Base-by-base conservation (phyloP, 2,888 invertebrate species). In the Uloborus plumipes region DNA sequence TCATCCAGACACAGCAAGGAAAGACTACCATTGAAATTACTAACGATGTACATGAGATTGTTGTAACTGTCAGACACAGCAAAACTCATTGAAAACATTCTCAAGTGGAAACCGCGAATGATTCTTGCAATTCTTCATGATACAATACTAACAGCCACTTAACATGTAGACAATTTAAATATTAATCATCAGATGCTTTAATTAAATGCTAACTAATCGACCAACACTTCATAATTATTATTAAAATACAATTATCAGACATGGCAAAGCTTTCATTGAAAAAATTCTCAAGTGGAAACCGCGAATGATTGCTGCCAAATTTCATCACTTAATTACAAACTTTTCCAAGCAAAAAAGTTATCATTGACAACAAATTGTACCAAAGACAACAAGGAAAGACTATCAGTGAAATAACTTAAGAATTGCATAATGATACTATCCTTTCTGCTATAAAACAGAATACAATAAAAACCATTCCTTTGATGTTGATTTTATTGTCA, bases 61-160 rank as follows among this genome's bases (percentile, higher is more conserved):
- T 13, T 39, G 39, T 11, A 39, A 39, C 9, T 39, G 11, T 39
- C 39, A 39, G 39, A 39, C 39, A 39, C 39, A 39, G n/a, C 39
- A 26, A 62, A 39, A n/a, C 62, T 62, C 62, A 62, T 62, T n/a
- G 62, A 62, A 62, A 39, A 1, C 14, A 7, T 62, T 62, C 62
- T 62, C 62, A 62, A 62, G 62, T 62, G 62, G 62, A 62, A 62
- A 62, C 62, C 62, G 62, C 62, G 62, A 62, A 62, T 62, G 62
- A 62, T 62, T 39, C 7, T n/a, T n/a, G 14, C 31, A 9, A 6
- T 3, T 2, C 39, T 7, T 62, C 62, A 62, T 62, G 39, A 62
- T 62, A 3, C 11, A 39, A 39, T 39, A 9, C 39, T 11, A 39
- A 39, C 39, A 39, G 11, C 4, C 2, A 26, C 20, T 18, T 9